phyloP scores from a whole-genome alignment of 2,888 invertebrate species.

The Lasioglossum oenotherae region DNA sequence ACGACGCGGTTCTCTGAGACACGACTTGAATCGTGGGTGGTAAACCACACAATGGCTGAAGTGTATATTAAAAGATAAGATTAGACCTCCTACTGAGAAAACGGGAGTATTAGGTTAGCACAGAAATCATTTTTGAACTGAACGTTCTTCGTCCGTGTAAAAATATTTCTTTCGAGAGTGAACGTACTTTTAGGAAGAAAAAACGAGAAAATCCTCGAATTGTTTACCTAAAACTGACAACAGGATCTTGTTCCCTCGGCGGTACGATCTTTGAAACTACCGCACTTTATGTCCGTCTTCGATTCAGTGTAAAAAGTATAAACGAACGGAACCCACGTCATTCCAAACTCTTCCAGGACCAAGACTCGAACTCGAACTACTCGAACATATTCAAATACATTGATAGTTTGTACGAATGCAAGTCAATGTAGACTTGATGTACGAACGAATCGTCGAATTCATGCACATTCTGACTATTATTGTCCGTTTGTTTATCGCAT shows the following conservation, averaged over 20 bases:
- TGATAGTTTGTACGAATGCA: not conserved
- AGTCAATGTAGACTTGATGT: not conserved
- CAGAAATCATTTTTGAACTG: constrained; percentile 18
- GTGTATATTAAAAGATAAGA: constrained; percentile 53
- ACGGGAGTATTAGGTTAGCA: constrained; percentile 45
- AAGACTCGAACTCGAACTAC: not conserved
- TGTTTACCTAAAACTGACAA: constrained; percentile 51
- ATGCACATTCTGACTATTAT: constrained; percentile 34
- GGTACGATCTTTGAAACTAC: constrained; percentile 51
- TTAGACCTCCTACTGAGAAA: constrained; percentile 43
- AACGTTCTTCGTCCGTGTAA: not conserved
- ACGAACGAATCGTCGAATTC: constrained; percentile 17
- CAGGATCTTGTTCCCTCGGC: not conserved
- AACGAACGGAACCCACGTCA: constrained; percentile 42
- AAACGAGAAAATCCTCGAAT: not conserved
- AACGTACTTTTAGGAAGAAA: not conserved
- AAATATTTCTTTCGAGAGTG: not conserved
- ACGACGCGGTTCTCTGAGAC: not conserved
- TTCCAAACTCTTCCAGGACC: constrained; percentile 41
- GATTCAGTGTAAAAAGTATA: constrained; percentile 38
- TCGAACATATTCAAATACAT: constrained; percentile 13
- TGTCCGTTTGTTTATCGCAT: constrained; percentile 55
- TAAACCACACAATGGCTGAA: constrained; percentile 36
- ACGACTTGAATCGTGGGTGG: not conserved
- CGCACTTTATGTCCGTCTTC: constrained; percentile 50